Evolutionary conservation across 2,888 invertebrate genomes (phyloP), one percentile per base, ranked within the genome.

Genomic region (Phyto melanocephala): DNA sequence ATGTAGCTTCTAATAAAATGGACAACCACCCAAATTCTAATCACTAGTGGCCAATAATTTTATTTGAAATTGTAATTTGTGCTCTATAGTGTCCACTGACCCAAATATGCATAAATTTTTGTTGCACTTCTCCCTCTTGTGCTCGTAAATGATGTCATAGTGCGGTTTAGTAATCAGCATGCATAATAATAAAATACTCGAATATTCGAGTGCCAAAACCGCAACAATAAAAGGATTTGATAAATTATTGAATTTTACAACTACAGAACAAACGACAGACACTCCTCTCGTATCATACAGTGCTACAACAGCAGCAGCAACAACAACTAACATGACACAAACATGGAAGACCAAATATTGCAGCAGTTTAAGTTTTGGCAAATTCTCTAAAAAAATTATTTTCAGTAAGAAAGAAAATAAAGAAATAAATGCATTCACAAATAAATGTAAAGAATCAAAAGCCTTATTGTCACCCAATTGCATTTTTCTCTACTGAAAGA

Each of bases 111-210:
- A 79, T 72, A 79, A 60, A 72, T 67, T 79, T 79, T 79, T 20
- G 4, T 13, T 24, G 24, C 58, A 45, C 17, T 37, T 45, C 33
- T 35, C 45, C 35, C 52, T 24, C 15, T 47, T 6, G 33, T 15
- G 65, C 42, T 67, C 20, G 72, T 37, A 74, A 75, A 67, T 68
- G 52, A 80, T 74, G 79, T 68, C 79, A 74, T 80, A 67, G 37
- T 74, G 79, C 70, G 70, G 75, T 76, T 76, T 80, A 54, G 75
- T 75, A 80, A 75, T 76, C 79, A 80, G 63, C 68, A 80, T 68
- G 76, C 56, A 67, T 50, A 68, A 75, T 63, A 71, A 74, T 80
- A 80, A 75, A 75, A 70, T 80, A 76, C 50, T 70, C 5, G 45
- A 58, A 58, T 81, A 58, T 71, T 65, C 42, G 58, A 79, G 68